Conservation (phyloP, 2,113 vertebrate species). For the Atrichornis clamosus region DNA sequence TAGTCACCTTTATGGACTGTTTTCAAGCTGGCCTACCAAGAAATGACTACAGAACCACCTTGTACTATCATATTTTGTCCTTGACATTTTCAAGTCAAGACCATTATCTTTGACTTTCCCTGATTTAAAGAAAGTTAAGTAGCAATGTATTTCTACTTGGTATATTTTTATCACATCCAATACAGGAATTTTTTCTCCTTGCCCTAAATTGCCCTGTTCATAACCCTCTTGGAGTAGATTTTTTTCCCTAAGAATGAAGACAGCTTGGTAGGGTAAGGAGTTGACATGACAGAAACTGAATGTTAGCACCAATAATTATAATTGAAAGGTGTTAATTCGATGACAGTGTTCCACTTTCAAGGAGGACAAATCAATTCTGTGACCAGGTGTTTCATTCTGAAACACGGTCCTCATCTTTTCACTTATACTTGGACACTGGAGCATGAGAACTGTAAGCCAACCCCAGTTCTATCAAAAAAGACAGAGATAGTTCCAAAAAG, state of each 20-base stretch:
- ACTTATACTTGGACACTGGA: neutral
- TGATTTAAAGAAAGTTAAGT: neutral
- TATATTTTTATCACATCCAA: neutral
- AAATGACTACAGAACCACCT: neutral
- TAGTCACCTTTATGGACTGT: neutral
- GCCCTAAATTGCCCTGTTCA: neutral
- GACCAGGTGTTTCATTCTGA: constrained; percentile 11
- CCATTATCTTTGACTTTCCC: neutral
- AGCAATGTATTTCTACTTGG: neutral
- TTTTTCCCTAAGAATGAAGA: neutral
- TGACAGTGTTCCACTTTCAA: neutral
- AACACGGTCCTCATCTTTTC: neutral
- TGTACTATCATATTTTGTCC: neutral
- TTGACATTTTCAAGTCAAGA: neutral
- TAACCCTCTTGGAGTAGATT: neutral
- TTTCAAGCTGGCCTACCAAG: neutral
- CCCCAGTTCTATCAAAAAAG: neutral
- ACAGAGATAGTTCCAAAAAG: neutral
- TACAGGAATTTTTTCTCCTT: neutral
- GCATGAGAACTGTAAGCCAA: neutral
- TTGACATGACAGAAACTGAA: neutral
- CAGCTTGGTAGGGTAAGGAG: neutral
- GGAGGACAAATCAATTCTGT: neutral
- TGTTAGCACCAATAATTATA: constrained; percentile 4
- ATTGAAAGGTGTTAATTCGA: neutral